Evolutionary conservation across 2,113 vertebrate genomes (phyloP).

Genomic region (Heliornis fulica): DNA sequence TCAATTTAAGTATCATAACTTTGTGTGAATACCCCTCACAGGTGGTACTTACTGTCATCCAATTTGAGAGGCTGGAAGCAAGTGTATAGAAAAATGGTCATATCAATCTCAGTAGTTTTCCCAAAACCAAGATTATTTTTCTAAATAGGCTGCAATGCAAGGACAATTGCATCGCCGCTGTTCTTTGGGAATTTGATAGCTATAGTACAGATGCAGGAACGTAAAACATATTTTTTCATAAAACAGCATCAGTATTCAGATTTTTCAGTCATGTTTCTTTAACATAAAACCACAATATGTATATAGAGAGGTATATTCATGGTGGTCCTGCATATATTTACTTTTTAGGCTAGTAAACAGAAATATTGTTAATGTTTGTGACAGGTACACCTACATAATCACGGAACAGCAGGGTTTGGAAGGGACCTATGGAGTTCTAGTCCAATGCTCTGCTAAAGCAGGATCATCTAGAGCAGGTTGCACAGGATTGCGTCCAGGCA

Average conservation of each 20-base stretch:
- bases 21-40: neutral
- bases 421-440: too few species aligned
- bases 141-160: neutral
- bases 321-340: neutral
- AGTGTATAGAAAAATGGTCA: neutral
- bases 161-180: neutral
- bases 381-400: fast-evolving
- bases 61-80: neutral
- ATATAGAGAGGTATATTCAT: neutral
- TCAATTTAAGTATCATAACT: neutral
- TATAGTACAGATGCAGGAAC: neutral
- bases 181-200: neutral
- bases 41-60: neutral
- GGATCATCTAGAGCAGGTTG: too few species aligned
- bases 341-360: neutral
- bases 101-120: neutral
- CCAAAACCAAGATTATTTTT: neutral
- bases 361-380: neutral
- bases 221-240: neutral
- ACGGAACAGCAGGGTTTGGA: too few species aligned
- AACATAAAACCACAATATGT: neutral
- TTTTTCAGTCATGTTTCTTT: neutral
- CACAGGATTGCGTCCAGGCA: too few species aligned
- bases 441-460: too few species aligned
- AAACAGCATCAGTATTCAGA: neutral